Conservation (phyloP, 2,797 vertebrate genomes). For the Monodelphis domestica region DNA sequence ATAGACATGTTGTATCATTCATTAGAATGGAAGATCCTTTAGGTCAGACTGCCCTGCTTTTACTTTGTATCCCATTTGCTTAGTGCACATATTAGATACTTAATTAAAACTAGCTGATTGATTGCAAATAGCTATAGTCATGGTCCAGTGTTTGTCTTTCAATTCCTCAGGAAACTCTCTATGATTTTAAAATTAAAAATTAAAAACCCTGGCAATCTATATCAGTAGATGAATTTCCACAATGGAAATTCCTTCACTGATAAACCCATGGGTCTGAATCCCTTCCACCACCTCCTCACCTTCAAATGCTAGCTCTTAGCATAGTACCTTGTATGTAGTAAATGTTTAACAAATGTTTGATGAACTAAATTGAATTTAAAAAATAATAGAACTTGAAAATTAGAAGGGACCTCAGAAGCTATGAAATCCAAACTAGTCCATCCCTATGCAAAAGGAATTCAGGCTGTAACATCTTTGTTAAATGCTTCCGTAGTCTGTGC, state of each 20-base stretch:
- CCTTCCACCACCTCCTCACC: neutral
- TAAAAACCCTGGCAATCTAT: neutral
- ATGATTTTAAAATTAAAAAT: neutral
- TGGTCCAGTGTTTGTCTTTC: neutral
- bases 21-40: neutral
- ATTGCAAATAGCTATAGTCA: neutral
- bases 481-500: neutral
- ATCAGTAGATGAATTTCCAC: neutral
- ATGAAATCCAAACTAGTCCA: neutral
- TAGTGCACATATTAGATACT: neutral
- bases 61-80: neutral
- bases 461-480: neutral
- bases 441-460: neutral
- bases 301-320: no score
- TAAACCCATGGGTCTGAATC: neutral
- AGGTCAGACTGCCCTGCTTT: neutral
- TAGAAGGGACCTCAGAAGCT: neutral
- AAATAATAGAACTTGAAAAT: neutral
- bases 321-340: neutral
- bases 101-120: neutral
- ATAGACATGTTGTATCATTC: neutral
- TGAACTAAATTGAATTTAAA: neutral
- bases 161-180: neutral
- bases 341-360: neutral
- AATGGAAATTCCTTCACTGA: neutral